A percentile compares a stretch with the other conserved stretches of the same genome.
phyloP scores from a whole-genome alignment of 2,888 invertebrate species.

The Microctonus hyperodae region DNA sequence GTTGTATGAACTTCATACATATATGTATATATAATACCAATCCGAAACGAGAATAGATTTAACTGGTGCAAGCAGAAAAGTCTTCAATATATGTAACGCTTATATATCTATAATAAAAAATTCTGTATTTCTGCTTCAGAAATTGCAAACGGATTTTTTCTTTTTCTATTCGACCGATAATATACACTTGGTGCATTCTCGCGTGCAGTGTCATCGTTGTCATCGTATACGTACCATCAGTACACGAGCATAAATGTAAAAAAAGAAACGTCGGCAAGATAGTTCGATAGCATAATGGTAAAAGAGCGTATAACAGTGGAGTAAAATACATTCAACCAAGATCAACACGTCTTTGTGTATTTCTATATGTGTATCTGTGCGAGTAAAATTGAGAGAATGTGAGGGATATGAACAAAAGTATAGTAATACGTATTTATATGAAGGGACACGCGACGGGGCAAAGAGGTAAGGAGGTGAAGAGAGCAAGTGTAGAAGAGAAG shows the following conservation, averaged over 20 bases:
- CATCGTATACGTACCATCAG: not conserved
- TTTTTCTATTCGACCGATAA: not conserved
- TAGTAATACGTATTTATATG: not conserved
- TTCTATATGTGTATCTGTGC: not conserved
- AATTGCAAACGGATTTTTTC: conserved; percentile 10
- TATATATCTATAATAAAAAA: not conserved
- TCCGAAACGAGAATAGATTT: conserved; percentile 20
- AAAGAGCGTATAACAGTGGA: not conserved
- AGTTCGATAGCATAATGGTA: not conserved
- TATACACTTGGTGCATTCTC: conserved; percentile 10
- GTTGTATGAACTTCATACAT: conserved; percentile 1
- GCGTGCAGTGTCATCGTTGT: not conserved
- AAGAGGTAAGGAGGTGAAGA: not conserved
- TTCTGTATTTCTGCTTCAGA: not conserved
- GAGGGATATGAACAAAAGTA: not conserved
- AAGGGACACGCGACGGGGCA: not conserved
- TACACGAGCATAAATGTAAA: not conserved
- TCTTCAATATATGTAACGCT: not conserved
- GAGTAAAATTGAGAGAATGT: not conserved
- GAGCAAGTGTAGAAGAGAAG: not conserved
- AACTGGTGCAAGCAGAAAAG: not conserved
- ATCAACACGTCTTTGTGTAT: not conserved
- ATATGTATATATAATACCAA: not conserved
- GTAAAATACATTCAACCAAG: not conserved
- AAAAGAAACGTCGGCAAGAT: not conserved